These are phyloP conservation scores for Onchidella celtica DNA, from an alignment of 2,888 invertebrate genomes.

Conservation along the genomic window DNA sequence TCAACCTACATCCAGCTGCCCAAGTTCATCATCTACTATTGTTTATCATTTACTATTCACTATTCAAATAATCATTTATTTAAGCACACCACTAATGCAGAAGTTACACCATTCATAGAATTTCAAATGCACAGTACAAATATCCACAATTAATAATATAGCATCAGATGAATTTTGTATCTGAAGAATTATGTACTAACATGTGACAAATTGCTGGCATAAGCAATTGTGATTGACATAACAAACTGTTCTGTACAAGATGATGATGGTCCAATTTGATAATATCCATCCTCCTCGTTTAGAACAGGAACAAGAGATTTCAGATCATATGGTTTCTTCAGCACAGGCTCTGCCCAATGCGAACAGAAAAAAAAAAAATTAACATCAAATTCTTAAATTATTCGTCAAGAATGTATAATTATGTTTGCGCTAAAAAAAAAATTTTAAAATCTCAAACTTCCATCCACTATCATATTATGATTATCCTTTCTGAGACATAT, in stretches of 20 bases:
- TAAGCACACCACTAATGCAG: too few species aligned
- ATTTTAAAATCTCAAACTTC: background rate
- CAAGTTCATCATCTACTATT: too few species aligned
- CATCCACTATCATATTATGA: too few species aligned
- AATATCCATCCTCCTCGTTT: conserved; percentile 79
- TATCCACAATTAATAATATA: too few species aligned
- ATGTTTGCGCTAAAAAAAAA: background rate
- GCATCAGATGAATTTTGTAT: too few species aligned
- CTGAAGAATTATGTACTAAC: too few species aligned
- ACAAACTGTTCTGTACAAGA: conserved; percentile 78
- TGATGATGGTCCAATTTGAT: conserved; percentile 79
- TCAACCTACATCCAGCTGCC: too few species aligned
- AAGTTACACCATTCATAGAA: too few species aligned
- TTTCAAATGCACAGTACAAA: too few species aligned
- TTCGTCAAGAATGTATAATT: background rate
- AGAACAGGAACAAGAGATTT: conserved; percentile 72
- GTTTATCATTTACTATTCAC: too few species aligned
- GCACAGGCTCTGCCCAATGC: conserved; percentile 5
- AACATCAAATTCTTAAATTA: background rate
- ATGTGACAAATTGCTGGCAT: conserved; percentile 79
- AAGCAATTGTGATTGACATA: conserved; percentile 80
- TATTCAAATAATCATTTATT: too few species aligned
- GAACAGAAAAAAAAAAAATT: background rate
- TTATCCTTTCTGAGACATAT: too few species aligned
- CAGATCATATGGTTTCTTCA: conserved; percentile 48